Evolutionary conservation across 2,113 vertebrate genomes (phyloP).

Genomic region (Nibea coibor): DNA sequence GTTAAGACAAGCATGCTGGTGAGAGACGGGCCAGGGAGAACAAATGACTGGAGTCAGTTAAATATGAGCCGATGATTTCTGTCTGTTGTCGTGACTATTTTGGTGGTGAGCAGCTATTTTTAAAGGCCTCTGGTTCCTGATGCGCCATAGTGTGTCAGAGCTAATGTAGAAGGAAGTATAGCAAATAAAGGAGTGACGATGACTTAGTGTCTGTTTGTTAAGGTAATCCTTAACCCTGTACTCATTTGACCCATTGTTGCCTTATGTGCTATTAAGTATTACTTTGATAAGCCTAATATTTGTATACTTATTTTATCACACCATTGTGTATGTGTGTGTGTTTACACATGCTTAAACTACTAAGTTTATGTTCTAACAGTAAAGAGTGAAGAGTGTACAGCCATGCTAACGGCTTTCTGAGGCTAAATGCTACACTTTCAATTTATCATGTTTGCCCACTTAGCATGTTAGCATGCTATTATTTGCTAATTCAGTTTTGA

Average conservation of each 20-base stretch:
- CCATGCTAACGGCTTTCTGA: not conserved
- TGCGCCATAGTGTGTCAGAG: not conserved
- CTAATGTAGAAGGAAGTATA: not conserved
- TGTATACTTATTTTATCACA: not conserved
- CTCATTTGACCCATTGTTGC: not conserved
- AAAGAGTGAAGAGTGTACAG: not conserved
- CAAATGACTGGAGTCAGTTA: slow-evolving; percentile 3
- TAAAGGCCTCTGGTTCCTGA: slow-evolving; percentile 7
- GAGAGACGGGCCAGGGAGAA: slow-evolving; percentile 8
- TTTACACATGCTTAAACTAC: not conserved
- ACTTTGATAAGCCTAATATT: not conserved
- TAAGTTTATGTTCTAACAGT: not conserved
- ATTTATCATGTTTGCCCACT: not conserved
- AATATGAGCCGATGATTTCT: not conserved
- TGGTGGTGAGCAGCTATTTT: slow-evolving; percentile 23
- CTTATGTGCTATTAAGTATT: not conserved
- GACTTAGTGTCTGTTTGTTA: slow-evolving; percentile 13
- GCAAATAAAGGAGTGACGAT: slow-evolving; percentile 11
- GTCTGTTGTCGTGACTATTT: slow-evolving; percentile 5
- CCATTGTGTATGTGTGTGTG: not conserved
- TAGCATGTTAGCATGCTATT: not conserved
- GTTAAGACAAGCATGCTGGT: not conserved
- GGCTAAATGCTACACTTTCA: not conserved
- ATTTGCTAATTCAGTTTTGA: not conserved
- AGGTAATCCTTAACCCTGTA: not conserved